These are phyloP conservation scores for Diogma glabrata DNA, from an alignment of 2,888 invertebrate genomes.

Conservation along the genomic window DNA sequence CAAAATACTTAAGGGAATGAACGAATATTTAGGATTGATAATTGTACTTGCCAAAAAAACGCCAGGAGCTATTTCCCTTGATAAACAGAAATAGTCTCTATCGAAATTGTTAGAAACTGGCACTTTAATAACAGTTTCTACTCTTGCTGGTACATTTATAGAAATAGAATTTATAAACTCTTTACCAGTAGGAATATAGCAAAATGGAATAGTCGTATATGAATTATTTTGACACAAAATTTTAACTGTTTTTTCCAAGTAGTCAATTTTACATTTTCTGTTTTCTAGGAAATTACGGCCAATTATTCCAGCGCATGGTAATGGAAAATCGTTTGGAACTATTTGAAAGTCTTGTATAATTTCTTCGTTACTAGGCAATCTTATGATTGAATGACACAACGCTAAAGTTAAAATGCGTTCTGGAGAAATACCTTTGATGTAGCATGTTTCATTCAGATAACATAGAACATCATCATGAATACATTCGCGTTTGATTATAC, in stretches of 20 bases:
- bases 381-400: not conserved
- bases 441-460: not conserved
- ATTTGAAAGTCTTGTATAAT: not conserved
- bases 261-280: not conserved
- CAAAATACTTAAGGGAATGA: not conserved
- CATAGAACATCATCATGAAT: not conserved
- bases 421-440: not conserved
- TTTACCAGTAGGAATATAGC: not conserved
- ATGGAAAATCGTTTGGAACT: not conserved
- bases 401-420: too few relatives aligned
- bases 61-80: too few relatives aligned
- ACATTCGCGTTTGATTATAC: not conserved
- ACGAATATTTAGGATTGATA: not conserved
- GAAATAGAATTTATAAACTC: not conserved
- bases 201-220: not conserved
- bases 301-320: not conserved
- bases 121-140: not conserved
- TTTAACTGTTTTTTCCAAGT: not conserved
- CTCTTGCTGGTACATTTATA: not conserved
- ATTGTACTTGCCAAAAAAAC: not conserved
- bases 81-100: not conserved
- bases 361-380: not conserved
- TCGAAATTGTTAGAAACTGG: not conserved
- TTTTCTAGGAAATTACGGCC: not conserved
- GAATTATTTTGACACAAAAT: not conserved